These are phyloP conservation scores for Drosophila santomea DNA, from an alignment of 1,140 invertebrate genomes.

Conservation along the genomic window DNA sequence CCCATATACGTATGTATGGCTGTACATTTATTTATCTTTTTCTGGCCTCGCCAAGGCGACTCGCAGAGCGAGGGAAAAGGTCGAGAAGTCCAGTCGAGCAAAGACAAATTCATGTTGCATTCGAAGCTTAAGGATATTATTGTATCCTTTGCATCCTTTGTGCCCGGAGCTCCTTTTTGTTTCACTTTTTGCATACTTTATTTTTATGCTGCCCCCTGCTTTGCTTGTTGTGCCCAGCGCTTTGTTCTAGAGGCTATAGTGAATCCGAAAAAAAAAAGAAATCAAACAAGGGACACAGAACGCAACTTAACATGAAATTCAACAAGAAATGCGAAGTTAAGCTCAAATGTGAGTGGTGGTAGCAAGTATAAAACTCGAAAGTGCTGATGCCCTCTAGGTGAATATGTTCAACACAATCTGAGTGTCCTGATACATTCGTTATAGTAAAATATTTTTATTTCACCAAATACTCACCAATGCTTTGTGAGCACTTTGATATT, in stretches of 20 bases:
- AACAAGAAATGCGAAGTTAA: slow-evolving; percentile 49
- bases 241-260: slow-evolving; percentile 69
- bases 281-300: slow-evolving; percentile 26
- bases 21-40: slow-evolving; percentile 33
- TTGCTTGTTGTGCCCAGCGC: slow-evolving; percentile 23
- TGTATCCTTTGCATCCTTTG: slow-evolving; percentile 75
- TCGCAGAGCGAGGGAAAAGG: slow-evolving; percentile 59
- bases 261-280: slow-evolving; percentile 16
- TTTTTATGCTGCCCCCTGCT: slow-evolving; percentile 16
- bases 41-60: slow-evolving; percentile 51
- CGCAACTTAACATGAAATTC: slow-evolving; percentile 44
- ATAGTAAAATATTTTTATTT: too few relatives aligned
- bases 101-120: slow-evolving; percentile 82
- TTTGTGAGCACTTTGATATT: neutral
- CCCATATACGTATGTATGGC: slow-evolving; percentile 7
- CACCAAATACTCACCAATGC: too few relatives aligned
- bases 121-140: slow-evolving; percentile 82
- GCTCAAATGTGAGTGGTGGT: neutral
- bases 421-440: too few relatives aligned
- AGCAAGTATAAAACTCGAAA: neutral
- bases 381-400: slow-evolving; percentile 1
- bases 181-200: slow-evolving; percentile 75
- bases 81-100: slow-evolving; percentile 47
- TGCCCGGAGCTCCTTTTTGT: slow-evolving; percentile 61
- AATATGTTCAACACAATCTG: neutral